Evolutionary conservation across 2,797 vertebrate genomes (phyloP), one percentile per base, ranked within the genome.

Genomic region (Ammospiza maritima): DNA sequence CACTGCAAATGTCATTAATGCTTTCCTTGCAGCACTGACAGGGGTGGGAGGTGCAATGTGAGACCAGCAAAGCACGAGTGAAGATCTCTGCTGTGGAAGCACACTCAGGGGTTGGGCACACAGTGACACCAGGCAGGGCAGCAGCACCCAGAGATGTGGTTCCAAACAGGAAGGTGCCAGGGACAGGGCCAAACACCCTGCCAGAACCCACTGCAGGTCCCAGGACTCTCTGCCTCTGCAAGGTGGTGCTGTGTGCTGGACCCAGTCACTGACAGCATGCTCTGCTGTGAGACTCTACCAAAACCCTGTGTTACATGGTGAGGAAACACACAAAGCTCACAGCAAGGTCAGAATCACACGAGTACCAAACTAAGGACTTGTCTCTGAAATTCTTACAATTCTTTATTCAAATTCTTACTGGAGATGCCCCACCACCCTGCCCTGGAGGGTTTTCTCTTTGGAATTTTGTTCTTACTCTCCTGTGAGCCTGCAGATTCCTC

Each of bases 401-500:
- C 34, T 60, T 32, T 34, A 34, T 69, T 34, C 38, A 60, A 7
- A 70, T 51, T 74, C 45, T 38, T 25, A 34, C 30, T 14, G 48
- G 23, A 23, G 48, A 26, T 26, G 23, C 21, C n/a, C 11, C 47
- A 38, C 3, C 30, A 58, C 10, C 10, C 34, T 15, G 3, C 6
- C 11, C 20, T 0, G 6, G 21, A 34, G 50, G 5, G 1, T 27
- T 47, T 79, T 44, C 36, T 38, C 36, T 11, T 42, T 85, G 26
- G 53, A 79, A 29, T 16, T 48, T 40, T 64, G 11, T 19, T 91
- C 40, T 32, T 36, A 13, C 29, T 57, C 20, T 42, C 26, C 65
- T 70, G 45, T 34, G 42, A 85, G 16, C 54, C 10, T 0, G 0
- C 2, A 54, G n/a, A 7, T 14, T 61, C 42, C 27, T 74, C 23